These are phyloP conservation scores for Leguminivora glycinivorella DNA, from an alignment of 1,140 invertebrate species.

Conservation along the genomic window DNA sequence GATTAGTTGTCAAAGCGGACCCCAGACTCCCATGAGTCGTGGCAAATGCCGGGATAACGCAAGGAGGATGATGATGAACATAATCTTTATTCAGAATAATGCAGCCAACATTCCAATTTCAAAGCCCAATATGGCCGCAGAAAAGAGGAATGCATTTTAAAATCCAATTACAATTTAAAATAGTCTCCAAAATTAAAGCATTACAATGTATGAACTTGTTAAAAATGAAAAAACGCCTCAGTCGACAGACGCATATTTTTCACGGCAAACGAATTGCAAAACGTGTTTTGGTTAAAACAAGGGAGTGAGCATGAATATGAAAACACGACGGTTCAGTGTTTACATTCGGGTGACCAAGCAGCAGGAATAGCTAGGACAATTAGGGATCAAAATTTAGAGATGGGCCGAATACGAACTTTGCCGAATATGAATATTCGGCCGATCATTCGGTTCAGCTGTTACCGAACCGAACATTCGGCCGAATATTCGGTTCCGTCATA, in stretches of 20 bases:
- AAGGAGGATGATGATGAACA: too few relatives aligned
- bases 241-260: slow-evolving; percentile 2
- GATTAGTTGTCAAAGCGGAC: too few relatives aligned
- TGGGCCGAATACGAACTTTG: too few relatives aligned
- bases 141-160: neutral
- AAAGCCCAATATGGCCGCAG: neutral
- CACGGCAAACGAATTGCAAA: slow-evolving; percentile 25
- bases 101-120: neutral
- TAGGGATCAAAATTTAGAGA: too few relatives aligned
- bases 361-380: neutral
- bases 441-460: too few relatives aligned
- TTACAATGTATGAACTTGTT: neutral
- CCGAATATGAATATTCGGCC: too few relatives aligned
- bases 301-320: slow-evolving; percentile 1
- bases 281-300: slow-evolving; percentile 25
- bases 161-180: neutral
- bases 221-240: slow-evolving; percentile 17
- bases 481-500: too few relatives aligned
- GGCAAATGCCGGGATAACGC: too few relatives aligned
- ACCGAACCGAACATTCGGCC: too few relatives aligned
- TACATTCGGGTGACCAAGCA: slow-evolving; percentile 11
- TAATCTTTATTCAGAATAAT: too few relatives aligned
- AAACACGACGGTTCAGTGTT: slow-evolving; percentile 2
- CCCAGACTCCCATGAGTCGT: too few relatives aligned
- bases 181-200: neutral